These are phyloP conservation scores for Xylota sylvarum DNA, from an alignment of 2,888 invertebrate genomes.

Conservation along the genomic window DNA sequence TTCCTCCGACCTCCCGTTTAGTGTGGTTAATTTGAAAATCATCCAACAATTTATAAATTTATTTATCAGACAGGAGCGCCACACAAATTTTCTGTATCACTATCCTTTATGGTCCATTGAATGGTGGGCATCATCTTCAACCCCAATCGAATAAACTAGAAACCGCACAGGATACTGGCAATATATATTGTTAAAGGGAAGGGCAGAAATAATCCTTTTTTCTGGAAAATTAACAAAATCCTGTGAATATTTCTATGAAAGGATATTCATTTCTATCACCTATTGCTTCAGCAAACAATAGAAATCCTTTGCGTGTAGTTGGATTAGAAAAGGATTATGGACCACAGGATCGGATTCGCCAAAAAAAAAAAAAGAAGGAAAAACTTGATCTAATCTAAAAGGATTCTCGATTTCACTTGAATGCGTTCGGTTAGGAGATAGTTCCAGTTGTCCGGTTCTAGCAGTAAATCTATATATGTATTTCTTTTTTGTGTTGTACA, in stretches of 20 bases:
- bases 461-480: constrained; percentile 49
- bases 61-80: constrained; percentile 35
- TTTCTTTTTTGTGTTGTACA: constrained; percentile 31
- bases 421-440: constrained; percentile 52
- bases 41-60: constrained; percentile 54
- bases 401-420: constrained; percentile 56
- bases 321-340: constrained; percentile 49
- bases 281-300: constrained; percentile 22
- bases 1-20: neutral
- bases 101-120: constrained; percentile 56
- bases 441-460: constrained; percentile 58
- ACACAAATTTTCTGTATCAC: constrained; percentile 62
- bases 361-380: neutral
- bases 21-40: constrained; percentile 54
- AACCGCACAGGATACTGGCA: constrained; percentile 19
- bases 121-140: constrained; percentile 22
- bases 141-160: constrained; percentile 34
- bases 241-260: constrained; percentile 3
- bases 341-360: constrained; percentile 19
- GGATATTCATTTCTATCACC: constrained; percentile 43
- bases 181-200: neutral
- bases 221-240: constrained; percentile 25
- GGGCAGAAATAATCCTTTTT: constrained; percentile 1
- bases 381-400: constrained; percentile 41
- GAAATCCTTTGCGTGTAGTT: constrained; percentile 21